Evolutionary conservation across 1,140 invertebrate genomes (phyloP).

Genomic region (Drosophila hydei): DNA sequence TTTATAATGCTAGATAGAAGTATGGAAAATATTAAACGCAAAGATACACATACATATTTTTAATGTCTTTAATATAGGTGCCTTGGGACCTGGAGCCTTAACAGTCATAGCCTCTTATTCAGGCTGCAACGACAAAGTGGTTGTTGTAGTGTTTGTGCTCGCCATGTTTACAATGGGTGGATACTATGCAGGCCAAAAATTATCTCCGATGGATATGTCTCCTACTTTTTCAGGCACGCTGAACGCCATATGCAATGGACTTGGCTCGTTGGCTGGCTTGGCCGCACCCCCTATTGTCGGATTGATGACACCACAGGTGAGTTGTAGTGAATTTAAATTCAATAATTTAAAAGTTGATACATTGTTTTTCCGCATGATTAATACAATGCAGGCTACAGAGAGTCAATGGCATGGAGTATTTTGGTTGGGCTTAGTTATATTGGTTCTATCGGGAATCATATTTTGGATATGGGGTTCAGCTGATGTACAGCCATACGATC

Average conservation of each 20-base stretch:
- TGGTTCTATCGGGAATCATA: slow-evolving; percentile 6
- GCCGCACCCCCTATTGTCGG: slow-evolving; percentile 90
- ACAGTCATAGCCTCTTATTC: slow-evolving; percentile 55
- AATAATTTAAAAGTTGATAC: not conserved
- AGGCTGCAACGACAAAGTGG: slow-evolving; percentile 35
- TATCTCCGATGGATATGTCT: slow-evolving; percentile 91
- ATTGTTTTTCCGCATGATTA: not conserved
- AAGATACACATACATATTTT: not conserved
- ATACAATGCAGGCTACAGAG: slow-evolving; percentile 9
- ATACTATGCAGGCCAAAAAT: slow-evolving; percentile 88
- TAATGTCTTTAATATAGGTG: slow-evolving; percentile 23
- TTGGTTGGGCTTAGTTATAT: slow-evolving; percentile 15
- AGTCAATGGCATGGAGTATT: slow-evolving; percentile 43
- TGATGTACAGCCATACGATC: slow-evolving; percentile 44
- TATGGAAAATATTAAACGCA: too few species aligned
- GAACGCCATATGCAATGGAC: slow-evolving; percentile 91
- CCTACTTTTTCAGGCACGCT: slow-evolving; percentile 91
- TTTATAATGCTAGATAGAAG: too few species aligned
- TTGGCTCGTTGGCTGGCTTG: slow-evolving; percentile 91
- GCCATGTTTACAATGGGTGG: slow-evolving; percentile 86
- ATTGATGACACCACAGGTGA: slow-evolving; percentile 89
- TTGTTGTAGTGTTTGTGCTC: slow-evolving; percentile 43
- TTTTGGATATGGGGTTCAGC: slow-evolving; percentile 36
- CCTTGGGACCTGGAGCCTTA: slow-evolving; percentile 44
- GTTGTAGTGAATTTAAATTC: slow-evolving; percentile 44